Percentiles rank a stretch among this genome's conserved stretches.
phyloP scores from a whole-genome alignment of 2,113 vertebrate genomes.

The Misgurnus anguillicaudatus region DNA sequence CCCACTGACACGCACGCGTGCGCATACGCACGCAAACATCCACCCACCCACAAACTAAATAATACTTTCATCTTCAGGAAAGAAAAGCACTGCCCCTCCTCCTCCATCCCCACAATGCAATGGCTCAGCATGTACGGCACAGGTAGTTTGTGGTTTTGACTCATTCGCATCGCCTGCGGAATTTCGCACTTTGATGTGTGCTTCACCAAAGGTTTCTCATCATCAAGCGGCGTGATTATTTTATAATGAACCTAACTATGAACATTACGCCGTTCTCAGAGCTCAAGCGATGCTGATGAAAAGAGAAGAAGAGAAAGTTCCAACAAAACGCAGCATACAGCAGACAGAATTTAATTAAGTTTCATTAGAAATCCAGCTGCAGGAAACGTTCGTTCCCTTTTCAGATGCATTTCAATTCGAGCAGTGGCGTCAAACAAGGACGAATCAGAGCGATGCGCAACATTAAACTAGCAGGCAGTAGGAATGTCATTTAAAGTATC shows the following conservation, averaged over 20 bases:
- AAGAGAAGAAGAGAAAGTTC: slow-evolving; percentile 52
- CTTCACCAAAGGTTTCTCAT: slow-evolving; percentile 53
- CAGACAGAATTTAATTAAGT: slow-evolving; percentile 59
- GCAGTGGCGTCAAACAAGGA: slow-evolving; percentile 31
- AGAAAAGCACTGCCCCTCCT: slow-evolving; percentile 32
- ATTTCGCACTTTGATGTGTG: slow-evolving; percentile 60
- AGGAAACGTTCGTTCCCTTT: slow-evolving; percentile 29
- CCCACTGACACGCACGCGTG: slow-evolving; percentile 24
- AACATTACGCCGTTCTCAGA: slow-evolving; percentile 60
- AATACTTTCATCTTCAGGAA: slow-evolving; percentile 41
- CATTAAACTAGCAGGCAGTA: not conserved
- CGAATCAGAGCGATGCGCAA: not conserved
- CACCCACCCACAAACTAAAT: slow-evolving; percentile 41
- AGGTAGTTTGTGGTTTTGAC: slow-evolving; percentile 37
- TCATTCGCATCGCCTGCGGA: slow-evolving; percentile 43
- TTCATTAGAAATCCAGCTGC: slow-evolving; percentile 43
- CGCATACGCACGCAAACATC: slow-evolving; percentile 30
- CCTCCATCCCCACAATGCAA: slow-evolving; percentile 24
- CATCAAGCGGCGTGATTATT: slow-evolving; percentile 69
- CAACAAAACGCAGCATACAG: slow-evolving; percentile 61
- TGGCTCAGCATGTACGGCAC: slow-evolving; percentile 14
- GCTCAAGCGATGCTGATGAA: slow-evolving; percentile 54
- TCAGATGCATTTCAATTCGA: slow-evolving; percentile 39
- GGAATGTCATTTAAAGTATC: not conserved
- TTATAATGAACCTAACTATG: slow-evolving; percentile 72